Evolutionary conservation across 2,888 invertebrate genomes (phyloP), one percentile per base, ranked within the genome.

Genomic region (Cantharis nigra): DNA sequence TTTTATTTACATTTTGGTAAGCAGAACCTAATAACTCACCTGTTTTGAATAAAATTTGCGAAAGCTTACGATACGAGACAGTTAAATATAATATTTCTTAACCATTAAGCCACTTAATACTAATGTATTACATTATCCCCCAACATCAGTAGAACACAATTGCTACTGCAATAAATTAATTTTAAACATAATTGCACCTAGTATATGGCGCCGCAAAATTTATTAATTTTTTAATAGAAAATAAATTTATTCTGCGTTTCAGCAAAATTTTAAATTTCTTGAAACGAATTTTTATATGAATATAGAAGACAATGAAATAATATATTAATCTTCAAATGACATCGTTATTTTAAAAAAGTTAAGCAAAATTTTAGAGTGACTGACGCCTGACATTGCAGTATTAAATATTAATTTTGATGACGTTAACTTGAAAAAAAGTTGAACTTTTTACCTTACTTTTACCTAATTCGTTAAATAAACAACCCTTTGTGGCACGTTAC

Each of bases 51-150:
- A 49, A 49, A 49, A 49, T 49, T 49, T 49, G 49, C 49, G n/a
- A n/a, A 49, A 49, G 49, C 49, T 49, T 49, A 49, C 49, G 49
- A 49, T 49, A 49, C 49, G 49, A 49, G 49, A 49, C 49, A 49
- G 49, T 49, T 49, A 49, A 49, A 49, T 49, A 67, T 67, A 67
- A 67, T 67, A 67, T 67, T 67, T 67, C 65, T 67, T 67, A 67
- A 67, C 65, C 20, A 23, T 67, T 67, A 67, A 67, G 65, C 65
- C 65, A 20, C 26, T 67, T 67, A 67, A 67, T 67, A 14, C 65
- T 67, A 23, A 26, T 23, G 65, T 67, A 23, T 67, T 67, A 67
- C 26, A 67, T 64, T 64, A 64, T 67, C 49, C 49, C 49, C 49
- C 49, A 49, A 49, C 49, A 49, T 49, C 49, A 49, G 49, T 49